A percentile compares a stretch with the other conserved stretches of the same genome.
Conservation (phyloP, 2,113 vertebrate genomes). For the Lepus europaeus region DNA sequence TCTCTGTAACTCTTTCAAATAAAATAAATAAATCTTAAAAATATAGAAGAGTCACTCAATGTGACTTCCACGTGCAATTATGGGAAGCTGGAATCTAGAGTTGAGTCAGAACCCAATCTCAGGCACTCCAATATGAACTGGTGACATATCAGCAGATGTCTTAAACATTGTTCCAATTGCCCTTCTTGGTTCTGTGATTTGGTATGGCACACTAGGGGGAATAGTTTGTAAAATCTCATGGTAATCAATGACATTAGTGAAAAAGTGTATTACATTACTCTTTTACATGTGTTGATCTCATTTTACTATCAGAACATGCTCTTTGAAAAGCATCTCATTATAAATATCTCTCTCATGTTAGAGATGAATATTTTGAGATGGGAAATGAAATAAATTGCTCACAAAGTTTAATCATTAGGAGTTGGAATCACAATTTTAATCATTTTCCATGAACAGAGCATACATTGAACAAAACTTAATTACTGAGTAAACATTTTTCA, state of each 20-base stretch:
- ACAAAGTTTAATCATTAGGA: background rate
- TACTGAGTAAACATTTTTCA: background rate
- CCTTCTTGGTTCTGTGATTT: background rate
- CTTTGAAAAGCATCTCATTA: background rate
- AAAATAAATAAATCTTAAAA: too few relatives aligned
- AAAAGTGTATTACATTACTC: background rate
- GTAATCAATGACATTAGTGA: background rate
- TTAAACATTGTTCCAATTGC: background rate
- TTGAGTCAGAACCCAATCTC: too few relatives aligned
- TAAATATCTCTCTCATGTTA: background rate
- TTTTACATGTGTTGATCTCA: background rate
- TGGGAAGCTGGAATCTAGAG: too few relatives aligned
- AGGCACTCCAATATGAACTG: too few relatives aligned
- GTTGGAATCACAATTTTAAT: background rate
- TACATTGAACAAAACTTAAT: background rate
- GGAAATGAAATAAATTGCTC: background rate
- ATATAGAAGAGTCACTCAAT: too few relatives aligned
- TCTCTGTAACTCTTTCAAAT: too few relatives aligned
- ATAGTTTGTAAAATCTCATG: background rate
- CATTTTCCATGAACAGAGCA: background rate
- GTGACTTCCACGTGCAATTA: too few relatives aligned
- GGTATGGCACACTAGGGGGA: background rate
- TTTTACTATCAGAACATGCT: background rate
- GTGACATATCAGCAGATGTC: background rate
- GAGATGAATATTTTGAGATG: background rate